Conservation (phyloP, 2,888 invertebrate genomes). For the Mesoligia furuncula region DNA sequence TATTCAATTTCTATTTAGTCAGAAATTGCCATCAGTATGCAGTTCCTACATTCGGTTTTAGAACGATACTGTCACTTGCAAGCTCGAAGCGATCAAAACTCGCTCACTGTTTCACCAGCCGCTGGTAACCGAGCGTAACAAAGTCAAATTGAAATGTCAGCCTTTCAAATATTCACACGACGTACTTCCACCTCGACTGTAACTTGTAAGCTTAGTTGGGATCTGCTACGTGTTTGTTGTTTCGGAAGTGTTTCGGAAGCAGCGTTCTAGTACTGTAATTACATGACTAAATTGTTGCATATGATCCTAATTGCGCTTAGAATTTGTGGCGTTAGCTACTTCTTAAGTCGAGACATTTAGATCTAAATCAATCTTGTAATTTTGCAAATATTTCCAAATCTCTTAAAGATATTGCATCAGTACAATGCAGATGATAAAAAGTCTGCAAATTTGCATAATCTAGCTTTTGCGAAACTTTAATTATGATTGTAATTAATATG, state of each 20-base stretch:
- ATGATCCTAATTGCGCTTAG: slow-evolving; percentile 13
- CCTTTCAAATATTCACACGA: slow-evolving; percentile 74
- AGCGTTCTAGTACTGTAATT: slow-evolving; percentile 24
- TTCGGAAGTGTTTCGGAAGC: slow-evolving; percentile 34
- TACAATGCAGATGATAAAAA: slow-evolving; percentile 6
- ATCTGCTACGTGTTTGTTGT: slow-evolving; percentile 56
- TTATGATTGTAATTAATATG: slow-evolving; percentile 35
- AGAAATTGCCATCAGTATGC: slow-evolving; percentile 47
- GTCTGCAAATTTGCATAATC: slow-evolving; percentile 36
- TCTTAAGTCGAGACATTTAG: background rate
- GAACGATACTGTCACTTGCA: slow-evolving; percentile 70
- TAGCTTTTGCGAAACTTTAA: slow-evolving; percentile 34
- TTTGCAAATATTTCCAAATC: slow-evolving; percentile 2
- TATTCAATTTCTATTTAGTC: slow-evolving; percentile 21
- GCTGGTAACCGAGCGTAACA: slow-evolving; percentile 75
- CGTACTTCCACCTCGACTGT: slow-evolving; percentile 48
- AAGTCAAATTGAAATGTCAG: slow-evolving; percentile 87
- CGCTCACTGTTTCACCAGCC: slow-evolving; percentile 66
- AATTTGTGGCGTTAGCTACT: background rate
- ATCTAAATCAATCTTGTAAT: background rate
- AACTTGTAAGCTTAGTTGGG: slow-evolving; percentile 59
- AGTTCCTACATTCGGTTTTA: slow-evolving; percentile 33
- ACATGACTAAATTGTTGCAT: background rate
- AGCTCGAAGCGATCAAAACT: slow-evolving; percentile 69
- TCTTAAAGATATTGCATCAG: slow-evolving; percentile 12